Conservation (phyloP, 2,888 invertebrate genomes). For the Dynastes maya region DNA sequence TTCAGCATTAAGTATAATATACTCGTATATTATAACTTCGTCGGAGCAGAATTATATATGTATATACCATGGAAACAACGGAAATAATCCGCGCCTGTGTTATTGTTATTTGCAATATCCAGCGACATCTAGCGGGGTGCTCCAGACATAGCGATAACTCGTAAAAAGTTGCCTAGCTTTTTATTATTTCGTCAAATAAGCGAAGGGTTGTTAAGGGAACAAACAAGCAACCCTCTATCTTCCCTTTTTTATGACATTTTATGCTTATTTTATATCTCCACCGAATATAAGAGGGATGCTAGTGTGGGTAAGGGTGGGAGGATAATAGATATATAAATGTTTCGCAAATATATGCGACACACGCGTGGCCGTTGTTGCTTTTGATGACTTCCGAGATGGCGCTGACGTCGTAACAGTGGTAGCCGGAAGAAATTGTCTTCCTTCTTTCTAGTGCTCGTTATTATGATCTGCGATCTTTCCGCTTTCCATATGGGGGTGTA, state of each 20-base stretch:
- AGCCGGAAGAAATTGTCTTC: conserved; percentile 12
- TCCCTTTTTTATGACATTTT: neutral
- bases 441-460: neutral
- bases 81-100: conserved; percentile 28
- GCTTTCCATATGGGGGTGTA: no score
- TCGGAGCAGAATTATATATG: neutral
- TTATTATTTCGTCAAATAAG: conserved; percentile 33
- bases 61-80: neutral
- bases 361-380: neutral
- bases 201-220: neutral
- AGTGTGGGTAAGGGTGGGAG: neutral
- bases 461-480: no score
- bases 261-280: neutral
- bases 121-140: neutral
- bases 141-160: neutral
- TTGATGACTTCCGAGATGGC: no score
- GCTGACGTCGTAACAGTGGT: conserved; percentile 5
- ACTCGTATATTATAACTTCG: conserved; percentile 45
- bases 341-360: neutral
- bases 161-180: conserved; percentile 21
- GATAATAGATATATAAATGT: neutral
- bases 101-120: conserved; percentile 21
- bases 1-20: conserved; percentile 48
- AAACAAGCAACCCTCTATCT: neutral
- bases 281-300: neutral